Evolutionary conservation across 1,140 invertebrate species (phyloP).

Genomic region (Cotesia typhae): DNA sequence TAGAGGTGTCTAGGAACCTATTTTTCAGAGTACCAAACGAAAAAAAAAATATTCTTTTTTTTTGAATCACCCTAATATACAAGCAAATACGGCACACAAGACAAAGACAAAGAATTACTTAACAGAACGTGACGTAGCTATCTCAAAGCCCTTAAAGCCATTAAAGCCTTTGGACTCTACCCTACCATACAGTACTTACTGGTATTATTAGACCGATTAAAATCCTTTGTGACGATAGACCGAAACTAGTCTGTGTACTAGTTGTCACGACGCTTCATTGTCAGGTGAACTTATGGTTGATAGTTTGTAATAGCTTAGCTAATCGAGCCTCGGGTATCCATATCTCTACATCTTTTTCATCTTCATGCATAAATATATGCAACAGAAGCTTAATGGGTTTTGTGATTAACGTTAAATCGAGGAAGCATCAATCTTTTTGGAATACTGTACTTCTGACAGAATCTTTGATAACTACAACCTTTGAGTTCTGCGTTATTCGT

Average conservation of each 20-base stretch:
- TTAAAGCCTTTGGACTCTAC: neutral
- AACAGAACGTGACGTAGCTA: slow-evolving; percentile 7
- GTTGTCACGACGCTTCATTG: neutral
- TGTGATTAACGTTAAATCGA: neutral
- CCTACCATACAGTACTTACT: neutral
- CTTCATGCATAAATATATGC: neutral
- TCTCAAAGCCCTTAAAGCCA: slow-evolving; percentile 9
- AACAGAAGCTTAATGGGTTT: slow-evolving; percentile 10
- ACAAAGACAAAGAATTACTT: neutral
- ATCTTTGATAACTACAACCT: slow-evolving; percentile 11
- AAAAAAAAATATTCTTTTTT: no score
- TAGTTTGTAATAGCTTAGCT: neutral
- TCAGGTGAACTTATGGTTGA: neutral
- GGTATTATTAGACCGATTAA: slow-evolving; percentile 24
- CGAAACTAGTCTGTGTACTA: neutral
- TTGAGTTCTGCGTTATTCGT: no score
- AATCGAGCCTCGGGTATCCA: no score
- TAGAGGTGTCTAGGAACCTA: no score
- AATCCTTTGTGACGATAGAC: neutral
- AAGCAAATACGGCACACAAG: no score
- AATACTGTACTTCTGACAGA: neutral
- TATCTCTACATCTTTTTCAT: neutral
- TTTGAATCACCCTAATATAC: no score
- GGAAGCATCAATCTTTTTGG: slow-evolving; percentile 18
- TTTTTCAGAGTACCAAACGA: no score